Base-by-base conservation (phyloP, 2,113 vertebrate species). In the Crotalus viridis region DNA sequence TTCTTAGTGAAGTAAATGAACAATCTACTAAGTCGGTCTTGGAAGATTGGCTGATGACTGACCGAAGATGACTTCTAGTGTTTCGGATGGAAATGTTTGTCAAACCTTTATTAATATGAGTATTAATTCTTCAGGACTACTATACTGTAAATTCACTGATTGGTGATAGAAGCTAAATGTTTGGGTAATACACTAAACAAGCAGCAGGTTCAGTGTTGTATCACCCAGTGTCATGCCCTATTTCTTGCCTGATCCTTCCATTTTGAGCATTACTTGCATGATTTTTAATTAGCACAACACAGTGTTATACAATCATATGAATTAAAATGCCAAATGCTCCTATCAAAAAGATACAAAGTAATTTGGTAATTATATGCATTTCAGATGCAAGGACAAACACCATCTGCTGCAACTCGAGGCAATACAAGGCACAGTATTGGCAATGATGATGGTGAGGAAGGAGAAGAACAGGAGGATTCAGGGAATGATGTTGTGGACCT, bases 371-470 rank as follows among this genome's bases (percentile, higher is more conserved):
- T 48, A 10, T 95, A 51, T 43, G 5, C 85, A 54, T 89, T 22
- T 95, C 92, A 99, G 99, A 98, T 99, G 98, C 98, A 99, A 94
- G 99, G 99, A 26, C 99, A 99, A 95, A 98, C 97, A 17, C 98
- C 98, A 54, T 98, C 99, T 15, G 97, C 98, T 90, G 98, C 99
- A 43, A 97, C 96, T 93, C 98, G 98, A 95, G 98, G 97, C 59
- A 94, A 96, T 95, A 97, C 97, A 81, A 98, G 98, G 89, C 92
- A 97, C 4, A 98, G 93, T 0, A 94, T 74, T 0, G 98, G 96
- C 4, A 97, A 93, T n/a, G 97, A 98, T 43, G 98, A 98, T 22
- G 98, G 95, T 48, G 99, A 98, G 24, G 98, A 98, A 81, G 97
- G 98, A 19, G 98, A 98, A 0, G 98, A 99, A 55, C 98, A 98